These are phyloP conservation scores for Orius laevigatus DNA, from an alignment of 1,140 invertebrate genomes.

Conservation along the genomic window DNA sequence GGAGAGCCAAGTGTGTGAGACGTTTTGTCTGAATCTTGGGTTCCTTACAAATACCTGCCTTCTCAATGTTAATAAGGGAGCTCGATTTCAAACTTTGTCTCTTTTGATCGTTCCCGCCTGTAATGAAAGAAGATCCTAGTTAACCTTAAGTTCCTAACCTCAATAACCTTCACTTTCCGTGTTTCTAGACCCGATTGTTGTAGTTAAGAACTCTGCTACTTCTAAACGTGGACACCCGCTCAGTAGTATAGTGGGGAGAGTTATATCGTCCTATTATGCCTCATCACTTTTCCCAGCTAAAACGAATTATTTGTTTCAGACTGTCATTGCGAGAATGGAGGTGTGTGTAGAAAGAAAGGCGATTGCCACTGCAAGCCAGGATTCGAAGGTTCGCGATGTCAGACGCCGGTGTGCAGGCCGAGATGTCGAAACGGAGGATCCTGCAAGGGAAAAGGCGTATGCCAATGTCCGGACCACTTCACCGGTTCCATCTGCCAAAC, in stretches of 20 bases:
- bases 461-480: constrained; percentile 20
- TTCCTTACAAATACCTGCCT: constrained; percentile 4
- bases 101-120: no score
- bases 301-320: not conserved
- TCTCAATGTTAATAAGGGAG: constrained; percentile 3
- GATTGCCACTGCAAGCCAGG: constrained; percentile 20
- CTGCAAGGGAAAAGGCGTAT: constrained; percentile 15
- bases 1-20: not conserved
- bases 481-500: constrained; percentile 18
- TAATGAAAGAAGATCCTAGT: no score
- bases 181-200: no score
- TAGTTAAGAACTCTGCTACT: no score
- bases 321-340: constrained; percentile 20
- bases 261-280: no score
- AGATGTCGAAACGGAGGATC: constrained; percentile 18
- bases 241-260: no score
- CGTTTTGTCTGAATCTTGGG: not conserved
- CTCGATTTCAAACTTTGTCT: not conserved
- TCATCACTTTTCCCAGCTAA: no score
- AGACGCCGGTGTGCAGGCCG: constrained; percentile 12
- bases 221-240: no score
- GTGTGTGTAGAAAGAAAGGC: constrained; percentile 15
- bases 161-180: no score
- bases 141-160: no score
- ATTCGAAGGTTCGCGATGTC: constrained; percentile 20